Conservation (phyloP, 2,797 vertebrate genomes). For the Parauchenoglanis punctatus region DNA sequence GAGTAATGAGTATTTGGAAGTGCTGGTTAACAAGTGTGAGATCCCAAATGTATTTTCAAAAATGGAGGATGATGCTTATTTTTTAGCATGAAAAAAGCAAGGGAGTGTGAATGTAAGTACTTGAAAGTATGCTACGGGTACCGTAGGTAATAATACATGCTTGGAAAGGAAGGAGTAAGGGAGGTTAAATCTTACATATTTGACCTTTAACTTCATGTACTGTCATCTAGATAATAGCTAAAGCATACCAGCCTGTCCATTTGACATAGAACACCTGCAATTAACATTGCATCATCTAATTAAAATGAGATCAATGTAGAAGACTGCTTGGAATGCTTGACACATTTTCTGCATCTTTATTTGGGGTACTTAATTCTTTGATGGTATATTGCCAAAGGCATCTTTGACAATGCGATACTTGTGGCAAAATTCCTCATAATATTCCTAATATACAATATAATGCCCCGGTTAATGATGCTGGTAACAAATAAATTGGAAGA, state of each 20-base stretch:
- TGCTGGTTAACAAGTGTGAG: too few relatives aligned
- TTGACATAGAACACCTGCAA: background rate
- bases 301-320: background rate
- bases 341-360: background rate
- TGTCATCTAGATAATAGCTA: background rate
- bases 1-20: too few relatives aligned
- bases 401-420: background rate
- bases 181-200: too few relatives aligned
- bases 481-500: background rate
- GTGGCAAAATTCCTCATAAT: background rate
- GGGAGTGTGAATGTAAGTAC: too few relatives aligned
- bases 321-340: background rate
- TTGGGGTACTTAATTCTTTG: background rate
- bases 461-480: background rate
- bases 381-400: background rate
- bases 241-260: background rate
- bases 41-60: too few relatives aligned
- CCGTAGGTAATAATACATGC: too few relatives aligned
- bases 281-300: background rate
- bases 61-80: too few relatives aligned
- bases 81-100: too few relatives aligned
- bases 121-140: too few relatives aligned
- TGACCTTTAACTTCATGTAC: background rate
- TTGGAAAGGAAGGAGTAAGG: too few relatives aligned
- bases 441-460: background rate